phyloP scores from a whole-genome alignment of 1,140 invertebrate species.

The Neotoxoptera formosana region DNA sequence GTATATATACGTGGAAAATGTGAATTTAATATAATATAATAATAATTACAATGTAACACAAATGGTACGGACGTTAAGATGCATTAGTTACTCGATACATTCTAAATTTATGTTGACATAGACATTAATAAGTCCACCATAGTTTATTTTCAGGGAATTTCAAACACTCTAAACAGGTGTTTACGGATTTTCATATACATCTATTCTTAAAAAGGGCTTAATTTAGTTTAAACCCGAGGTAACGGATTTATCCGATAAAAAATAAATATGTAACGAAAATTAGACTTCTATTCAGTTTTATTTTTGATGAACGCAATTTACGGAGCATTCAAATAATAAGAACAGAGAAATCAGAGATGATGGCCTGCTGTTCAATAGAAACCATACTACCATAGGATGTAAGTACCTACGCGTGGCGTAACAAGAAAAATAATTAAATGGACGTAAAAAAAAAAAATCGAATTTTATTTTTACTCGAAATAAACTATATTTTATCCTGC shows the following conservation, averaged over 20 bases:
- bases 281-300: neutral
- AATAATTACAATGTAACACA: neutral
- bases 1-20: slow-evolving; percentile 19
- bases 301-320: neutral
- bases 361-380: neutral
- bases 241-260: neutral
- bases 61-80: neutral
- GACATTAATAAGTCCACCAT: neutral
- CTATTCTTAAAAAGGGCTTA: neutral
- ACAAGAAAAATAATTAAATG: neutral
- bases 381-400: neutral
- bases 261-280: neutral
- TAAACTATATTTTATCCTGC: neutral
- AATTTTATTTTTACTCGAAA: neutral
- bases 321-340: neutral
- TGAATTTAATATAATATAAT: neutral
- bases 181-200: neutral
- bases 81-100: neutral
- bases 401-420: neutral
- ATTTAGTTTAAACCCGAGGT: neutral
- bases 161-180: neutral
- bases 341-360: neutral
- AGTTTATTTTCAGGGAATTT: neutral
- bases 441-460: neutral
- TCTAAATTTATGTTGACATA: neutral